Conservation (phyloP, 1,140 invertebrate species). For the Pseudomyrmex sp. region DNA sequence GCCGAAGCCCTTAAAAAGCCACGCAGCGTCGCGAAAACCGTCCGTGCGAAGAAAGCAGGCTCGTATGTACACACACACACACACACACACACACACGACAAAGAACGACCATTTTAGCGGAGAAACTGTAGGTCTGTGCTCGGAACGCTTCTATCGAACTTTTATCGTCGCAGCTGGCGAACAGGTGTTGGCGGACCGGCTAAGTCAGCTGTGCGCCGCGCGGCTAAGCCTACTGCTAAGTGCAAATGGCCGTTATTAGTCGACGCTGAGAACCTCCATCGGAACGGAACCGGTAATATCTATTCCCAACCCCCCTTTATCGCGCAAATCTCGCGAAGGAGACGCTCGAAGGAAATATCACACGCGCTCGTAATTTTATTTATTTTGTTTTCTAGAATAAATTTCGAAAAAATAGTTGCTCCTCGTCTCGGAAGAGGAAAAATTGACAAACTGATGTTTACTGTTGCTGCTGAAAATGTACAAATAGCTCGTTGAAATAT, state of each 20-base stretch:
- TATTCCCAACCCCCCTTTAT: neutral
- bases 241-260: constrained; percentile 67
- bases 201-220: constrained; percentile 78
- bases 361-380: too few species aligned
- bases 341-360: constrained; percentile 11
- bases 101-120: constrained; percentile 44
- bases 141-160: constrained; percentile 57
- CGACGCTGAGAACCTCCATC: constrained; percentile 26
- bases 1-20: constrained; percentile 59
- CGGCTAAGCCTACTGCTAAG: constrained; percentile 68
- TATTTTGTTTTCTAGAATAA: too few species aligned
- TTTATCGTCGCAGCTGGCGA: constrained; percentile 80
- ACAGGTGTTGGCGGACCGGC: constrained; percentile 77
- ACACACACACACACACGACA: constrained; percentile 2
- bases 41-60: constrained; percentile 30
- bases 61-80: constrained; percentile 8
- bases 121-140: constrained; percentile 54
- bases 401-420: too few species aligned
- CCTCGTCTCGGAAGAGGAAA: too few species aligned
- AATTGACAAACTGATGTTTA: too few species aligned
- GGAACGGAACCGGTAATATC: constrained; percentile 53
- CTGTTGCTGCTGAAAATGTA: too few species aligned
- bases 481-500: too few species aligned
- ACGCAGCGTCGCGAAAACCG: constrained; percentile 41
- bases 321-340: neutral